Evolutionary conservation across 2,888 invertebrate species (phyloP), one percentile per base, ranked within the genome.

Genomic region (Idaea straminata): DNA sequence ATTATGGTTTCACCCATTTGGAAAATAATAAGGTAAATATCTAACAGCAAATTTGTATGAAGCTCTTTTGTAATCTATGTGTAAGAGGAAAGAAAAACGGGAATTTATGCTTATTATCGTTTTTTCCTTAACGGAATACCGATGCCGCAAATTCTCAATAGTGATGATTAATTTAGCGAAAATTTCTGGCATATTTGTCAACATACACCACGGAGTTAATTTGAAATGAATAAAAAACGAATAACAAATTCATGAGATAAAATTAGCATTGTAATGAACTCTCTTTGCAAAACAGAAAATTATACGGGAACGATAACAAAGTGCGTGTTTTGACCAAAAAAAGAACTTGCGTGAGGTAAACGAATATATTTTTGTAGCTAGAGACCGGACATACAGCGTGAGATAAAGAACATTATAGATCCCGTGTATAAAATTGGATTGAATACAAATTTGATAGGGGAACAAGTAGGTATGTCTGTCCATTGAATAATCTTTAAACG

Each of bases 401-500:
- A 61, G 57, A 25, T 64, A 35, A 61, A 25, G 25, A 36, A 47
- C 47, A 47, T 47, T 47, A 13, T 10, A 47, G 47, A 10, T 47
- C 47, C 47, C 0, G 47, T 47, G 47, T 47, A 47, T 47, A 47
- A 47, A 47, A 47, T 36, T 58, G 59, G 36, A 64, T 25, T 25
- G 25, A 25, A 25, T 25, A 25, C 25, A 25, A 62, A 68, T 69
- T 61, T 59, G 63, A 57, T 57, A 64, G 66, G 64, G 66, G 63
- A 57, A 59, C 59, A 34, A 57, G 58, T 34, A 34, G 34, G 64
- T n/a, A n/a, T n/a, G n/a, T 64, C 64, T 66, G 62, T 63, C 35
- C 61, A 64, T 66, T 66, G 60, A 69, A 63, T 67, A 64, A 70
- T 65, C 64, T 73, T 63, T 69, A 72, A 71, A 69, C 69, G 74